Conservation (phyloP, 2,888 invertebrate genomes). For the Temnothorax ravouxi region DNA sequence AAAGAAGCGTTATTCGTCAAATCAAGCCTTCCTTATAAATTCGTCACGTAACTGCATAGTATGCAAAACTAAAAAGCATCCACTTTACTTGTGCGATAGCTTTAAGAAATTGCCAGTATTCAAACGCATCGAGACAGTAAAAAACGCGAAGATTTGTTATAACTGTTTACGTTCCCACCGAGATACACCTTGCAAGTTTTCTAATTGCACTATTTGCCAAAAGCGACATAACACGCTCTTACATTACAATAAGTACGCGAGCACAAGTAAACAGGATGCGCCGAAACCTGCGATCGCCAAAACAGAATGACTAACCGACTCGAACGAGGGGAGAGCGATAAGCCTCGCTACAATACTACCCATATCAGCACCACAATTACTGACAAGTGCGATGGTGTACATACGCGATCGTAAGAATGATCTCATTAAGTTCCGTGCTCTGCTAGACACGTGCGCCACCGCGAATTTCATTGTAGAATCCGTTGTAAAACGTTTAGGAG, state of each 20-base stretch:
- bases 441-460: background rate
- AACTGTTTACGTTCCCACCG: background rate
- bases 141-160: background rate
- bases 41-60: background rate
- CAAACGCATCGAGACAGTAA: too few species aligned
- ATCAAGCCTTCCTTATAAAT: background rate
- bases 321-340: background rate
- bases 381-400: background rate
- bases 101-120: background rate
- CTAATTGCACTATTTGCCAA: background rate
- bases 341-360: background rate
- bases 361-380: background rate
- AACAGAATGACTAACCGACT: background rate
- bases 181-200: background rate
- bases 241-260: background rate
- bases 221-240: background rate
- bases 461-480: background rate
- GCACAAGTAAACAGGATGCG: background rate
- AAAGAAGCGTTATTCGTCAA: background rate
- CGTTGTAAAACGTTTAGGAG: accelerated
- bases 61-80: background rate
- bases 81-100: background rate
- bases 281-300: background rate
- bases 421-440: background rate
- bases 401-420: background rate